These are phyloP conservation scores for Melanostigma gelatinosum DNA, from an alignment of 2,113 vertebrate species.

Conservation along the genomic window DNA sequence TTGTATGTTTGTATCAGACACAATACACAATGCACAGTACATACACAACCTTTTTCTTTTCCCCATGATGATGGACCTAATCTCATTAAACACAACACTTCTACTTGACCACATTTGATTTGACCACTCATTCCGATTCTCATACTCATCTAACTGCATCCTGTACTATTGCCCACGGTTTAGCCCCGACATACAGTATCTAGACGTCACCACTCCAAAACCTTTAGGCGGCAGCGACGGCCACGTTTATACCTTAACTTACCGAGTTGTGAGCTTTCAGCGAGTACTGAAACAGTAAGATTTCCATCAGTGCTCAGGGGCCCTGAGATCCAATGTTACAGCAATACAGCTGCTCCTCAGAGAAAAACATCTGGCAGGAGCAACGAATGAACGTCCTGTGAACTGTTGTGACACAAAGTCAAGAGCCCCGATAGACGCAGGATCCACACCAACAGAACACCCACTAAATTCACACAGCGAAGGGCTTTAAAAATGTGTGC, in stretches of 20 bases:
- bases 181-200: conserved; percentile 32
- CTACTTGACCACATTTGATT: conserved; percentile 65
- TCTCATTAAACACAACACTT: conserved; percentile 78
- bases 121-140: conserved; percentile 61
- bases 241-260: neutral
- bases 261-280: neutral
- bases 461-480: conserved; percentile 8
- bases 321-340: conserved; percentile 16
- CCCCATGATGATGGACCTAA: conserved; percentile 79
- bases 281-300: conserved; percentile 15
- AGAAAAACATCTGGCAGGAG: conserved; percentile 33
- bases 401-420: conserved; percentile 35
- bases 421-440: conserved; percentile 2
- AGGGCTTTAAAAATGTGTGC: conserved; percentile 60
- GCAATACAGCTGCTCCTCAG: conserved; percentile 28
- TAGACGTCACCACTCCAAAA: conserved; percentile 23
- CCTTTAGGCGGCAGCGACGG: conserved; percentile 7
- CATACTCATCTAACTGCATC: conserved; percentile 52
- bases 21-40: conserved; percentile 69
- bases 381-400: conserved; percentile 32
- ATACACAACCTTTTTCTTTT: conserved; percentile 60
- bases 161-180: conserved; percentile 44
- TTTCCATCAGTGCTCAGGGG: conserved; percentile 1
- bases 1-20: conserved; percentile 80
- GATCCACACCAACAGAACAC: neutral